These are phyloP conservation scores for Lasioglossum figueresi DNA, from an alignment of 2,888 invertebrate genomes.

Conservation along the genomic window DNA sequence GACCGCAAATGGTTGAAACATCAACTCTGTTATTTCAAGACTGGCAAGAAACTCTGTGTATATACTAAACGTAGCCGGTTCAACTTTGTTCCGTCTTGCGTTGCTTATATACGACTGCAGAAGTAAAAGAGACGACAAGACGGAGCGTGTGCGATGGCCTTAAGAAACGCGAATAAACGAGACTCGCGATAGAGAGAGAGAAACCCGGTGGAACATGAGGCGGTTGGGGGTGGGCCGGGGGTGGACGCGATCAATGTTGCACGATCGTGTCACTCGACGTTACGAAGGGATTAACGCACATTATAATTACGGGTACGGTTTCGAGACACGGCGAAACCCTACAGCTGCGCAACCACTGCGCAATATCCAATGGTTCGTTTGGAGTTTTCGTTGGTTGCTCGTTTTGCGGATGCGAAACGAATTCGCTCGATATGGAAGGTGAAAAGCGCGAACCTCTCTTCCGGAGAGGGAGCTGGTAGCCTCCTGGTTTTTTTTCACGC, in stretches of 20 bases:
- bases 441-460: background rate
- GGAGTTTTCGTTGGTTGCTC: background rate
- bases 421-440: conserved; percentile 4
- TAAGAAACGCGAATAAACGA: background rate
- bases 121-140: too few relatives aligned
- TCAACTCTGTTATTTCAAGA: too few relatives aligned
- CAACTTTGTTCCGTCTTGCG: too few relatives aligned
- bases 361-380: background rate
- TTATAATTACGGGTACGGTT: conserved; percentile 1
- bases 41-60: too few relatives aligned
- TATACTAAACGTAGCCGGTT: too few relatives aligned
- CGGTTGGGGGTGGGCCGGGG: background rate
- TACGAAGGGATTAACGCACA: conserved; percentile 6
- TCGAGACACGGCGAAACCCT: background rate
- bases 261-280: conserved; percentile 1
- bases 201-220: background rate
- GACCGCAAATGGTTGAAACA: too few relatives aligned
- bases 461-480: background rate
- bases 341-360: conserved; percentile 6
- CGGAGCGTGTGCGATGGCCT: background rate
- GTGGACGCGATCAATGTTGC: conserved; percentile 18
- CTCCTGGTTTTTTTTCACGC: background rate
- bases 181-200: background rate
- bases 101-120: background rate
- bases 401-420: background rate